Base-by-base conservation (phyloP, 2,113 vertebrate genomes). In the Trachemys scripta region DNA sequence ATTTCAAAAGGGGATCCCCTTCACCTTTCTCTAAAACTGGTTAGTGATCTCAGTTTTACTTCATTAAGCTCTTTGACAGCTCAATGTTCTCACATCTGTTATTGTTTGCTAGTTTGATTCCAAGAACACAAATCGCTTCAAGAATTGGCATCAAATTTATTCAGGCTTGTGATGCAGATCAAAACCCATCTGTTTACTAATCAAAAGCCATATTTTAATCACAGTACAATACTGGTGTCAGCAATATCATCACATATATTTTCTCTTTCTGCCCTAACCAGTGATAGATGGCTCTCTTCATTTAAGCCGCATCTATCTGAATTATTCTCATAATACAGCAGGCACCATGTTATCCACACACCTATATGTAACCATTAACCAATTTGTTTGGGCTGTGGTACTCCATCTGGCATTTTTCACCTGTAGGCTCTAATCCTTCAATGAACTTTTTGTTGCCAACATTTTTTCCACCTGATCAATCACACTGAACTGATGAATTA, bases 131-230 rank as follows among this genome's bases (percentile, higher is more conserved):
- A 97, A 97, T 89, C 95, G 92, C 96, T 98, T 96, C 89, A 95
- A 98, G 97, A 97, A 98, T 90, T 94, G 97, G 95, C 96, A 97
- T 97, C 90, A 89, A 89, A 97, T 96, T 96, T 97, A 97, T 92
- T 94, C 96, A 90, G 95, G 97, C 96, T 97, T 69, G 38, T 72
- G 94, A 96, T 96, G 95, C 95, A 96, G 95, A 98, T 96, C 93
- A 95, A 92, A 95, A 96, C 93, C 98, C 98, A 98, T 98, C 98
- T 98, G 98, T 97, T 98, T 98, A 92, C 98, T 98, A 97, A 98
- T 97, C 93, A 96, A 97, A 97, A 97, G 95, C 97, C 97, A 50
- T 96, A 97, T 96, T 95, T 97, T 86, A 98, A 92, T 97, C 53
- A 5, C 45, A 96, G 87, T 42, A 75, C 79, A 81, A 78, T 10